These are phyloP conservation scores for Malurus leucopterus DNA, from an alignment of 2,797 vertebrate genomes.

Conservation along the genomic window DNA sequence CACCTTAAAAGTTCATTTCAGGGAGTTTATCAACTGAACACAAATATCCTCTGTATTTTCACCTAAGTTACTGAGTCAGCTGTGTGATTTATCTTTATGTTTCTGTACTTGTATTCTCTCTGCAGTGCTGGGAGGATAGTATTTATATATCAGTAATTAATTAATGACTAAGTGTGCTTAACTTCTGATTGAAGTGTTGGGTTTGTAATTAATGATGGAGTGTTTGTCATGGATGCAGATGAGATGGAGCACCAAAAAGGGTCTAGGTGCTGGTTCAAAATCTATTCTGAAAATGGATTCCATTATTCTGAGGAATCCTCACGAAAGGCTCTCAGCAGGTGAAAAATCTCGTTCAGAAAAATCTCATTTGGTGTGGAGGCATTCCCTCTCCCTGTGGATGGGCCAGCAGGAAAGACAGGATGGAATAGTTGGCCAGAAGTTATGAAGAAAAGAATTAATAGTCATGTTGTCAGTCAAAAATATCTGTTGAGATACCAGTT, in stretches of 20 bases:
- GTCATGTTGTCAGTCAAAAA: not conserved
- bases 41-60: not conserved
- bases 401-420: not conserved
- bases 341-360: not conserved
- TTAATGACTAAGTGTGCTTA: not conserved
- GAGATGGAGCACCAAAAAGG: not conserved
- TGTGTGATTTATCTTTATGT: slow-evolving; percentile 1
- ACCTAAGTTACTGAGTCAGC: not conserved
- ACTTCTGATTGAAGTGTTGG: not conserved
- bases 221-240: not conserved
- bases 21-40: not conserved
- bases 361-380: not conserved
- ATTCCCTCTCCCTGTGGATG: not conserved
- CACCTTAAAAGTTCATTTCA: slow-evolving; percentile 9
- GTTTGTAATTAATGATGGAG: not conserved
- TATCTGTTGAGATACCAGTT: not conserved
- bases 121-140: not conserved
- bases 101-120: not conserved
- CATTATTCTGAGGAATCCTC: not conserved
- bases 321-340: not conserved
- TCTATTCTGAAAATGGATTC: not conserved
- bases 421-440: not conserved
- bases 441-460: not conserved
- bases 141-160: not conserved
- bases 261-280: not conserved